Conservation (phyloP, 2,888 invertebrate species). For the Melinaea marsaeus region DNA sequence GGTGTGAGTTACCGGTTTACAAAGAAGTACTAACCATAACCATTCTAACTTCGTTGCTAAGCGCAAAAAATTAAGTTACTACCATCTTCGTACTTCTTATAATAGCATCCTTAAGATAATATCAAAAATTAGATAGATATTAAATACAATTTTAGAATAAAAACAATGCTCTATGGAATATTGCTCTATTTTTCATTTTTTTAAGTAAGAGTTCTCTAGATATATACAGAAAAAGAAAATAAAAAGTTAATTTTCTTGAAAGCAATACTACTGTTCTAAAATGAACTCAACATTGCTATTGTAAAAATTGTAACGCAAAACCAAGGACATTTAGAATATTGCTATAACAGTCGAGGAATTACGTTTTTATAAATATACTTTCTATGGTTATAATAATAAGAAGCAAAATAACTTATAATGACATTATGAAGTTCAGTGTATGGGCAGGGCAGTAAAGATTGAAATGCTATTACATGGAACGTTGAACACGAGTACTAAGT, state of each 20-base stretch:
- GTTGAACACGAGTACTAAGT: constrained; percentile 26
- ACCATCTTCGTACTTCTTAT: too few relatives aligned
- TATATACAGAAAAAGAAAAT: constrained; percentile 1
- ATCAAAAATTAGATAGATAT: neutral
- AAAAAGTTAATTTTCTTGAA: constrained; percentile 6
- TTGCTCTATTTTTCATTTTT: neutral
- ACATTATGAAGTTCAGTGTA: constrained; percentile 30
- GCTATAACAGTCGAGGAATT: neutral
- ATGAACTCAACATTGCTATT: constrained; percentile 3
- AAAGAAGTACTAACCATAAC: too few relatives aligned
- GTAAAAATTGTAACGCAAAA: constrained; percentile 4
- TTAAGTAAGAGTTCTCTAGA: neutral
- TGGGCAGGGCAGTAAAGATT: constrained; percentile 23
- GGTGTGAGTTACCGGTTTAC: too few relatives aligned
- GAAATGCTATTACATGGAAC: constrained; percentile 32
- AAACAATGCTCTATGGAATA: neutral
- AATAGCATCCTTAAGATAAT: too few relatives aligned
- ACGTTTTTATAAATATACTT: neutral
- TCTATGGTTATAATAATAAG: neutral
- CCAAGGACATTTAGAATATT: neutral
- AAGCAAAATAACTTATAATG: neutral
- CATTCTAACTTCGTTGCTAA: too few relatives aligned
- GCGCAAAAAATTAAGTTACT: too few relatives aligned
- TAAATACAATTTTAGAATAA: neutral
- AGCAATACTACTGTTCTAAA: constrained; percentile 6